Base-by-base conservation (phyloP, 2,888 invertebrate genomes). In the Pandemis corylana region DNA sequence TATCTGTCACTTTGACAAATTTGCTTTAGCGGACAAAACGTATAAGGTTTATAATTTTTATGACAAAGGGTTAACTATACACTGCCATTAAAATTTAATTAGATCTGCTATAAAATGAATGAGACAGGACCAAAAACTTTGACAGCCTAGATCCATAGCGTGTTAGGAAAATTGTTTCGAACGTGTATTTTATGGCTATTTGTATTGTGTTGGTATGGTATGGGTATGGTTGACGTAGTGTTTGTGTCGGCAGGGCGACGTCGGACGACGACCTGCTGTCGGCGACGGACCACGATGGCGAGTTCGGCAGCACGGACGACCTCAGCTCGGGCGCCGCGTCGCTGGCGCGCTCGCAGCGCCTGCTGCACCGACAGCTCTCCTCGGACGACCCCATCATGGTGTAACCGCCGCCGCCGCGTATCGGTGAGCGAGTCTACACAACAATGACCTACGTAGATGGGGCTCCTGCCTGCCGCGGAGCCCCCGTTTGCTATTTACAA, bases 241-340 rank as follows among this genome's bases (percentile, higher is more conserved):
- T n/a, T 6, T 46, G 41, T 59, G 36, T 76, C 75, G 68, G 44
- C 85, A 96, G 97, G 81, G 96, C 97, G 61, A 97, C 97, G 66
- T 98, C 98, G 0, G 98, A 98, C 89, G 98, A 98, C 88, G 98
- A 98, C 90, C 95, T 98, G 86, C 94, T 98, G 67, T 96, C 95
- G 84, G 96, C 88, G 59, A 97, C 97, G 41, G 97, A 97, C 89
- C 95, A 97, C 82, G 97, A 97, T 86, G 97, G 97, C 80, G 97
- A 95, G 83, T 92, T 95, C 81, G 95, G 95, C 77, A 96, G 96
- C 87, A 92, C 96, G 56, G 96, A 96, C 87, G 96, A 96, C 90
- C 89, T 95, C 59, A 94, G 93, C 84, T 20, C 59, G 20, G 84
- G 90, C 42, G 88, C 87, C 77, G 88, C 88, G 51, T 80, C 89